Conservation (phyloP, 2,888 invertebrate species). For the Apoderus coryli region DNA sequence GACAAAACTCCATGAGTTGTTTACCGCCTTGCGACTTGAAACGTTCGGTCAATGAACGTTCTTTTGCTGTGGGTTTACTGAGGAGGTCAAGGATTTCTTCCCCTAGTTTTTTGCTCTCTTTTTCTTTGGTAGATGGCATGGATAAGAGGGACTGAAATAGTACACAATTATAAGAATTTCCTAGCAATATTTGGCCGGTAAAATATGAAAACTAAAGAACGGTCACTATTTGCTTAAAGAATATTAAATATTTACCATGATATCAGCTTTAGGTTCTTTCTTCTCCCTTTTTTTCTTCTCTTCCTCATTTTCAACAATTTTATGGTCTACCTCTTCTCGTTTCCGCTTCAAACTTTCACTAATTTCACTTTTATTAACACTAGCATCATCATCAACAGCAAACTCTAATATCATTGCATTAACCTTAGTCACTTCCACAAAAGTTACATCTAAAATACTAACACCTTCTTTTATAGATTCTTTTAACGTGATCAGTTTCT, state of each 20-base stretch:
- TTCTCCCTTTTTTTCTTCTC: slow-evolving; percentile 42
- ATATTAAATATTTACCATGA: slow-evolving; percentile 40
- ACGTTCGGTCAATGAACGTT: slow-evolving; percentile 85
- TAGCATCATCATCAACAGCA: slow-evolving; percentile 21
- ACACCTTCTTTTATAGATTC: slow-evolving; percentile 35
- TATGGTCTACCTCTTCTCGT: slow-evolving; percentile 30
- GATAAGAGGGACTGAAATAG: slow-evolving; percentile 59
- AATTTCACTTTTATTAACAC: slow-evolving; percentile 25
- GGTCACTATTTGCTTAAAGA: too few relatives aligned
- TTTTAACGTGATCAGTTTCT: slow-evolving; percentile 48
- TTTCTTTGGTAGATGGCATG: slow-evolving; percentile 90
- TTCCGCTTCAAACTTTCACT: slow-evolving; percentile 34
- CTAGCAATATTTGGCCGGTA: too few relatives aligned
- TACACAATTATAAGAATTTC: slow-evolving; percentile 4
- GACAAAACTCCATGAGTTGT: slow-evolving; percentile 91
- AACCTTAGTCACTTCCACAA: slow-evolving; percentile 42
- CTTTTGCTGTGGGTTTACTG: slow-evolving; percentile 92
- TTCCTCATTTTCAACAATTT: slow-evolving; percentile 34
- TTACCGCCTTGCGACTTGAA: slow-evolving; percentile 92
- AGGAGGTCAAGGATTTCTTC: slow-evolving; percentile 90
- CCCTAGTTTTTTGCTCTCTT: slow-evolving; percentile 87
- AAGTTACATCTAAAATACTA: slow-evolving; percentile 36
- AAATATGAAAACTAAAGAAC: too few relatives aligned
- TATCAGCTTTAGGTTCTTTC: slow-evolving; percentile 42
- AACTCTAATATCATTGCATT: slow-evolving; percentile 37